Conservation (phyloP, 2,113 vertebrate genomes). For the Cichladusa arquata region DNA sequence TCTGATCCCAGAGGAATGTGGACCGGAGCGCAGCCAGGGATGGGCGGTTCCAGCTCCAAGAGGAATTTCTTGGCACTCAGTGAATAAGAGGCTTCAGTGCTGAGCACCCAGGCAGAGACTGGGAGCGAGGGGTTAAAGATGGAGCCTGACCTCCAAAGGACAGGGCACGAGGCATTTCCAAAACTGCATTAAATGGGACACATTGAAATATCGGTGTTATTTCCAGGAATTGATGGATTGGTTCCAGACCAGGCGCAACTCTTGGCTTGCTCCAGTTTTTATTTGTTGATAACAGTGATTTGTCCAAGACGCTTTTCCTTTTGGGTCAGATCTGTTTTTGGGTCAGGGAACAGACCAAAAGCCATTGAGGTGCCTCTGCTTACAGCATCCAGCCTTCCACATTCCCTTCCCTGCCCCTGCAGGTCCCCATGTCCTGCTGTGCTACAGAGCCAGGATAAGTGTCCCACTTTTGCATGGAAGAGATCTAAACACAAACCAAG, state of each 20-base stretch:
- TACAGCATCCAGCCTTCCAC: not conserved
- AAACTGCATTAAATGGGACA: not conserved
- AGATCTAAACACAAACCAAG: not conserved
- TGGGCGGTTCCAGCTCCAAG: fast-evolving
- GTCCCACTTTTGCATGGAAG: not conserved
- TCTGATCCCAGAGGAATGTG: not conserved
- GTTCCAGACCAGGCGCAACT: not conserved
- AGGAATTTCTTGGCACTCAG: not conserved
- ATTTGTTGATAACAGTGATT: not conserved
- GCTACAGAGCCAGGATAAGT: not conserved
- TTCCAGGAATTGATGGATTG: not conserved
- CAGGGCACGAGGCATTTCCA: not conserved
- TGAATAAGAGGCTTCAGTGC: not conserved
- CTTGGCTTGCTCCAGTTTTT: not conserved
- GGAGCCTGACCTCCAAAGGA: not conserved
- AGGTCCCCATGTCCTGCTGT: not conserved
- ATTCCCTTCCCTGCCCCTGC: not conserved
- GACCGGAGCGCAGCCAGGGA: fast-evolving
- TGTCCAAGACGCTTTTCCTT: fast-evolving
- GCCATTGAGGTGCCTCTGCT: not conserved
- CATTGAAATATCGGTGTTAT: not conserved
- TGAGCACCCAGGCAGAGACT: not conserved
- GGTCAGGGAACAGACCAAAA: not conserved
- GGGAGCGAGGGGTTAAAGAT: not conserved
- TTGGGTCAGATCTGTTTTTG: not conserved